Base-by-base conservation (phyloP, 2,888 invertebrate species). In the Taphrorychus bicolor region DNA sequence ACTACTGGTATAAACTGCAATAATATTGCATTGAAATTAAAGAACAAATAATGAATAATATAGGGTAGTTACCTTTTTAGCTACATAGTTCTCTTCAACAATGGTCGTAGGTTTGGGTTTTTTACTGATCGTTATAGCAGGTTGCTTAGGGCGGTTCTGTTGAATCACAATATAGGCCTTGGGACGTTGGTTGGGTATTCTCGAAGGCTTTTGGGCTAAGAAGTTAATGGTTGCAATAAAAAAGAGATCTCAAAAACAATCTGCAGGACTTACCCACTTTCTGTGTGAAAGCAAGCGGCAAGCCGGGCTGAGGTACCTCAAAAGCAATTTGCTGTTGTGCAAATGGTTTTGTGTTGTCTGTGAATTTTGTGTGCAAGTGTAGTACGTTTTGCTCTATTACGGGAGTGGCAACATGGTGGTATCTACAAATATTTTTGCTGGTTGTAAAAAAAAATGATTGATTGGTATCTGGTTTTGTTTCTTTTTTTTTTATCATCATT, bases 1-100 rank as follows among this genome's bases (percentile, higher is more conserved):
- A 58, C 49, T 11, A 62, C n/a, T 40, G 60, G 51, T 52, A 61
- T 22, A 48, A 57, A 60, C 63, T 59, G 17, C 52, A 42, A 60
- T 40, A 49, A 45, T 9, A 24, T 32, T 5, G n/a, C n/a, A n/a
- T n/a, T n/a, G n/a, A n/a, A n/a, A n/a, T n/a, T n/a, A n/a, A n/a
- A n/a, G n/a, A n/a, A n/a, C n/a, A n/a, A n/a, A n/a, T n/a, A n/a
- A n/a, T n/a, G n/a, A n/a, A n/a, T n/a, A n/a, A n/a, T n/a, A n/a
- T n/a, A n/a, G n/a, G n/a, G n/a, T n/a, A n/a, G n/a, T n/a, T 60
- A 71, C 69, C 54, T 72, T 72, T 42, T 72, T 66, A 17, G 68
- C 69, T 5, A 65, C 63, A 45, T 57, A 72, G 48, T 59, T 70
- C 57, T 72, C 72, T 11, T 72, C 69, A 11, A 68, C 61, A 16